phyloP scores from a whole-genome alignment of 2,888 invertebrate genomes.

The Eudemis profundana region DNA sequence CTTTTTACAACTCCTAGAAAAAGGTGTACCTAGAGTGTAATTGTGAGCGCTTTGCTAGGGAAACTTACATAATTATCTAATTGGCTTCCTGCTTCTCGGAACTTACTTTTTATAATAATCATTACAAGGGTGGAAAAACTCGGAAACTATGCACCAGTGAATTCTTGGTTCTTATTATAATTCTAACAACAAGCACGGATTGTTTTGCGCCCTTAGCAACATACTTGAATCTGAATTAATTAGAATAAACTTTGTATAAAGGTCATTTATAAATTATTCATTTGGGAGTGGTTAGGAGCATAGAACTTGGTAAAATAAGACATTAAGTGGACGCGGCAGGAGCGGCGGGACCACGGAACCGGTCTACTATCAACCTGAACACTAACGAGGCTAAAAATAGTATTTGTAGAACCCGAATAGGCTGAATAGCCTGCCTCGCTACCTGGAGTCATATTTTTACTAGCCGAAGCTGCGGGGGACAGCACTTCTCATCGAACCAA shows the following conservation, averaged over 20 bases:
- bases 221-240: slow-evolving; percentile 41
- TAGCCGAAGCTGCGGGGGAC: slow-evolving; percentile 16
- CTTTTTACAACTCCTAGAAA: slow-evolving; percentile 32
- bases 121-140: slow-evolving; percentile 18
- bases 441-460: slow-evolving; percentile 28
- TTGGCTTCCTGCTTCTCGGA: slow-evolving; percentile 20
- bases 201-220: slow-evolving; percentile 32
- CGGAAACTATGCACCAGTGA: slow-evolving; percentile 31
- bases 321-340: slow-evolving; percentile 50
- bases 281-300: slow-evolving; percentile 21
- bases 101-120: slow-evolving; percentile 25
- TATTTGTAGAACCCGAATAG: slow-evolving; percentile 46
- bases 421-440: slow-evolving; percentile 25
- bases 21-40: slow-evolving; percentile 19
- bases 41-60: slow-evolving; percentile 12
- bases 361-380: slow-evolving; percentile 48
- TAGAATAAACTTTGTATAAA: slow-evolving; percentile 46
- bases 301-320: slow-evolving; percentile 50
- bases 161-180: slow-evolving; percentile 30
- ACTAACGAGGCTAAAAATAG: slow-evolving; percentile 51
- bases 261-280: slow-evolving; percentile 45
- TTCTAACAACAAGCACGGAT: slow-evolving; percentile 31
- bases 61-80: slow-evolving; percentile 31
- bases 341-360: slow-evolving; percentile 47
- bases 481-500: slow-evolving; percentile 6